Evolutionary conservation across 2,113 vertebrate genomes (phyloP), one percentile per base, ranked within the genome.

Genomic region (Sander vitreus): DNA sequence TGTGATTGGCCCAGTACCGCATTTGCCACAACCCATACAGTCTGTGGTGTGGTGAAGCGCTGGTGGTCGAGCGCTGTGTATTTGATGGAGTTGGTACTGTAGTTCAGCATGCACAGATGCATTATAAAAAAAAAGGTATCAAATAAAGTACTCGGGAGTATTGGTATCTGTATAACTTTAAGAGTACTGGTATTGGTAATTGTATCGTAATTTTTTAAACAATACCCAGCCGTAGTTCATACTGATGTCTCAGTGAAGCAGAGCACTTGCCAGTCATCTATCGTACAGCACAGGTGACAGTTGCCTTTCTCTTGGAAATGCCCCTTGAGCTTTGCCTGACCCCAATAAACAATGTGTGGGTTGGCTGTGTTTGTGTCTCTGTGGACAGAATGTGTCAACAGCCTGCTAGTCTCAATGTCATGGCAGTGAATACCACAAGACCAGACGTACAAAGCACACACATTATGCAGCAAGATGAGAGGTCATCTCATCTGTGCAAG

Each of bases 401-500:
- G 62, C 25, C 50, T 71, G 43, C 76, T 57, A 62, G 77, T 18
- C 27, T 76, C 5, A 45, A 66, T 83, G 81, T 86, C 70, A 81
- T 47, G 59, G 51, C 82, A 85, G 85, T 85, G 25, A 85, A 85
- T 76, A 60, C 45, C 60, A 75, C 74, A 86, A 45, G 53, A 64
- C 39, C 51, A 62, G 59, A 59, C 53, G 72, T 47, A 12, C 36
- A 63, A 21, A 36, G 15, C 15, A 16, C 43, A 43, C 58, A 73
- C 50, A 57, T 63, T 80, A 75, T 60, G 58, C 81, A 66, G 76
- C 63, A 19, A n/a, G 39, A 78, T 39, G 63, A 75, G 81, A 74
- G 84, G 85, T 91, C 81, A 64, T 47, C 59, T 81, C 70, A 74
- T 89, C 87, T 76, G 64, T 57, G 27, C 62, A 85, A 90, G 81